phyloP scores from a whole-genome alignment of 2,888 invertebrate species.

The Stomorhina lunata region DNA sequence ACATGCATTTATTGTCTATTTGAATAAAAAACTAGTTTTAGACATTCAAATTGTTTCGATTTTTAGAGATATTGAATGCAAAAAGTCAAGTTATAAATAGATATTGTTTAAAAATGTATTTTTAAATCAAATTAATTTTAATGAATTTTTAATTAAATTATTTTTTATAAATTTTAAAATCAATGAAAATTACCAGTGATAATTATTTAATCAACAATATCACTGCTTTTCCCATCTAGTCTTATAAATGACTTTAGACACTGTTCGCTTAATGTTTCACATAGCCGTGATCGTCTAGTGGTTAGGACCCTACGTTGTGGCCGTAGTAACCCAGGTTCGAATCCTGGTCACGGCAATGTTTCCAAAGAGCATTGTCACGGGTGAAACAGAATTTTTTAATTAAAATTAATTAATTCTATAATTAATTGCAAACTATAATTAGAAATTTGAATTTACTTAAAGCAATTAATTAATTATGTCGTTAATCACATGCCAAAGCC shows the following conservation, averaged over 20 bases:
- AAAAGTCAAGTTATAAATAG: not conserved
- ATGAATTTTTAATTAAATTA: not conserved
- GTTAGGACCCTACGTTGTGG: constrained; percentile 80
- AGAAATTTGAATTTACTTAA: too few relatives aligned
- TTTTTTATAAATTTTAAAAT: not conserved
- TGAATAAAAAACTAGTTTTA: not conserved
- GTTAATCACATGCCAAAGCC: too few relatives aligned
- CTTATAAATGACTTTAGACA: not conserved
- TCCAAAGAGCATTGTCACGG: constrained; percentile 13
- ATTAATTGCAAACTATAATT: too few relatives aligned
- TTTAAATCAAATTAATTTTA: not conserved
- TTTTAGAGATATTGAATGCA: not conserved
- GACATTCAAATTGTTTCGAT: not conserved
- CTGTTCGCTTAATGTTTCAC: too few relatives aligned
- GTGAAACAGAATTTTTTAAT: too few relatives aligned
- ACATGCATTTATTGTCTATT: not conserved
- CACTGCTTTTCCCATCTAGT: not conserved
- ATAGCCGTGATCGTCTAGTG: constrained; percentile 79
- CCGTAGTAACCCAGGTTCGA: constrained; percentile 80
- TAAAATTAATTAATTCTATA: too few relatives aligned
- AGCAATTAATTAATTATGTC: too few relatives aligned
- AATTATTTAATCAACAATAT: not conserved
- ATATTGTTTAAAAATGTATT: too few relatives aligned
- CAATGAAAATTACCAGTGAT: not conserved
- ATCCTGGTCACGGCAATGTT: constrained; percentile 76